These are phyloP conservation scores for Lamproptera curius DNA, from an alignment of 2,888 invertebrate genomes.

Conservation along the genomic window DNA sequence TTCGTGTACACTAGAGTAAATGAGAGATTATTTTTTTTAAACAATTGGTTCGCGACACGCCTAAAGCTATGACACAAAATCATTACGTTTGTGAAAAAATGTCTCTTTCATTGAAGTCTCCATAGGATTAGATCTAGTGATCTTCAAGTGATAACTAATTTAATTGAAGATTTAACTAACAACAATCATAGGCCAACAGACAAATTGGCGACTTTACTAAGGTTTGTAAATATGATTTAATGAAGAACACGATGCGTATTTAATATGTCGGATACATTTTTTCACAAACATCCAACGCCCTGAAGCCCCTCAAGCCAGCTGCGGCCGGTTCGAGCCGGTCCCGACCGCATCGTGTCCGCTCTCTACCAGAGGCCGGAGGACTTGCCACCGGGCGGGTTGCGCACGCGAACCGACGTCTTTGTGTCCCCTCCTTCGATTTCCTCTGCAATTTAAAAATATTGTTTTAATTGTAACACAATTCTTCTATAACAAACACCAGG, in stretches of 20 bases:
- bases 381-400: conserved; percentile 94
- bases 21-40: conserved; percentile 45
- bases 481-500: too few relatives aligned
- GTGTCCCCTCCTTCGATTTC: conserved; percentile 85
- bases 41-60: conserved; percentile 43
- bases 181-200: too few relatives aligned
- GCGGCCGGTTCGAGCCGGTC: conserved; percentile 14
- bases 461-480: too few relatives aligned
- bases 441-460: conserved; percentile 78
- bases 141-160: too few relatives aligned
- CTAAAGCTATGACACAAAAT: conserved; percentile 33
- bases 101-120: too few relatives aligned
- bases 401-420: conserved; percentile 89
- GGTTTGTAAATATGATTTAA: too few relatives aligned
- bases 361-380: conserved; percentile 91
- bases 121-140: too few relatives aligned
- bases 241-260: conserved; percentile 6
- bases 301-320: conserved; percentile 9
- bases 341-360: conserved; percentile 22
- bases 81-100: conserved; percentile 40
- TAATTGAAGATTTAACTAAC: too few relatives aligned
- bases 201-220: too few relatives aligned
- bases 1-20: conserved; percentile 23
- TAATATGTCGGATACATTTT: conserved; percentile 24
- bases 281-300: conserved; percentile 32